Evolutionary conservation across 2,888 invertebrate species (phyloP).

Genomic region (Flabesymbios commensalis): DNA sequence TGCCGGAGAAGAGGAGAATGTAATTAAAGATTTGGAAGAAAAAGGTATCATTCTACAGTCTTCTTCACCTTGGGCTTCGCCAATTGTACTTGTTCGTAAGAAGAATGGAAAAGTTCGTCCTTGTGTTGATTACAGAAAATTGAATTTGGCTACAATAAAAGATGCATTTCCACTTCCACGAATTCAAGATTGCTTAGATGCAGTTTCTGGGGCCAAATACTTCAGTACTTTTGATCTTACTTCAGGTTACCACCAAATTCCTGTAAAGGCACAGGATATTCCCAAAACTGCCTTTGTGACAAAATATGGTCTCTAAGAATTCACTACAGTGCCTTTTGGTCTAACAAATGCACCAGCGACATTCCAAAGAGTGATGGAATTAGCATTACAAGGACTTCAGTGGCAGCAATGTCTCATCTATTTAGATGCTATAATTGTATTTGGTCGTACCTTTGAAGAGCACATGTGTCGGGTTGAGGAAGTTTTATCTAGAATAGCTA

Average conservation of each 20-base stretch:
- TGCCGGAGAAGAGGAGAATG: no score
- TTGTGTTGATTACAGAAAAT: neutral
- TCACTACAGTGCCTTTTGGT: no score
- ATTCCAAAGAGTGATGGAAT: no score
- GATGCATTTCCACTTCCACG: neutral
- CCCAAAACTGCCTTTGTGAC: conserved; percentile 1
- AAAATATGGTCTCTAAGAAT: neutral
- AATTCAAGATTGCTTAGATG: neutral
- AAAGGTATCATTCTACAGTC: no score
- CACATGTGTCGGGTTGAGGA: conserved; percentile 27
- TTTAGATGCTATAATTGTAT: conserved; percentile 13
- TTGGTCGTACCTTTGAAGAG: conserved; percentile 6
- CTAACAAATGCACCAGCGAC: no score
- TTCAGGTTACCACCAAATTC: neutral
- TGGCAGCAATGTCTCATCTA: neutral
- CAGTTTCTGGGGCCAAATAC: neutral
- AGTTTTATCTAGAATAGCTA: conserved; percentile 25
- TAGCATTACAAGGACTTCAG: conserved; percentile 8
- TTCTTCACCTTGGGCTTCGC: neutral
- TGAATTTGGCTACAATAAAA: neutral
- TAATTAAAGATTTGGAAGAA: no score
- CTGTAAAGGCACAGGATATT: neutral
- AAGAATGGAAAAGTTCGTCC: neutral
- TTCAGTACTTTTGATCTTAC: neutral
- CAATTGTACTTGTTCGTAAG: neutral